These are phyloP conservation scores for Crocuta crocuta DNA, from an alignment of 2,113 vertebrate genomes.

Conservation along the genomic window DNA sequence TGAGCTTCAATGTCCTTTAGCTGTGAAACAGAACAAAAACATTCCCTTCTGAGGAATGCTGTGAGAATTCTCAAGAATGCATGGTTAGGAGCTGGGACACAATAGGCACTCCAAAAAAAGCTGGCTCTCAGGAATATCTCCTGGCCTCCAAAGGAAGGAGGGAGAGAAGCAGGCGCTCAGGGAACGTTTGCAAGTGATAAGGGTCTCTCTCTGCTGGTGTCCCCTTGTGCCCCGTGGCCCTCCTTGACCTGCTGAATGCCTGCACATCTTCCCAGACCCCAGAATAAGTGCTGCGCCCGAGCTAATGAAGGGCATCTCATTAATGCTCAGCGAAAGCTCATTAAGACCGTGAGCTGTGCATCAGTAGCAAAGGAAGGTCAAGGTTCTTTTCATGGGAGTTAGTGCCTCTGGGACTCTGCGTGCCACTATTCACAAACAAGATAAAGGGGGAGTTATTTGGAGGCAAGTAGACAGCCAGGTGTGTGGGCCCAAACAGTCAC, in stretches of 20 bases:
- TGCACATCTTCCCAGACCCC: background rate
- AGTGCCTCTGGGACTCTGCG: constrained; percentile 14
- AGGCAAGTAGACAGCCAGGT: background rate
- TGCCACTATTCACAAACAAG: background rate
- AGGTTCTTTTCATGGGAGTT: background rate
- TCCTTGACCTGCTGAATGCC: background rate
- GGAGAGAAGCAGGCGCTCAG: background rate
- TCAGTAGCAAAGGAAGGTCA: constrained; percentile 3
- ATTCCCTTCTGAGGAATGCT: background rate
- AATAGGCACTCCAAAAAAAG: background rate
- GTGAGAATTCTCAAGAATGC: background rate
- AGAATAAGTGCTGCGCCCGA: background rate
- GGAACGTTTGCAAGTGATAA: background rate
- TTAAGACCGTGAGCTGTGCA: background rate
- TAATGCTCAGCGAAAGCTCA: background rate
- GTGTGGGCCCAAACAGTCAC: background rate
- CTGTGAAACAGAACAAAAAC: background rate
- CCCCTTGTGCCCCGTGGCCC: background rate
- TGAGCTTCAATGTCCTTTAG: background rate
- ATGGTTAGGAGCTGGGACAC: rapidly evolving
- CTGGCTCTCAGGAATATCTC: background rate
- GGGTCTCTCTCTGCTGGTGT: background rate
- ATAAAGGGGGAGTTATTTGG: background rate
- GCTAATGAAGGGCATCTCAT: constrained; percentile 16
- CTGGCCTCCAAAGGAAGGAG: background rate